Percentiles rank a stretch among this genome's conserved stretches.
Conservation (phyloP, 2,888 invertebrate genomes). For the Mechanitis mazaeus region DNA sequence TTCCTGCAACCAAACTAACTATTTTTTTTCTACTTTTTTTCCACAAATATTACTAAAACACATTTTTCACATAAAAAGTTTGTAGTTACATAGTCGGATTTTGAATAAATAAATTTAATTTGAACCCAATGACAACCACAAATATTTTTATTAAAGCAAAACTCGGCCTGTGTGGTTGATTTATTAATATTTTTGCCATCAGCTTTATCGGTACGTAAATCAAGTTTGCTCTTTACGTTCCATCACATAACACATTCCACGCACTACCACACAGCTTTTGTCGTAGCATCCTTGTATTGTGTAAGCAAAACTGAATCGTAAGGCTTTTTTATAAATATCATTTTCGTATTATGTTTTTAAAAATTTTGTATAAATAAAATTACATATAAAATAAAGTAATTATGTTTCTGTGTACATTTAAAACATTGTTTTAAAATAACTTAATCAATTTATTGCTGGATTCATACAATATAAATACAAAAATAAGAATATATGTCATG, state of each 20-base stretch:
- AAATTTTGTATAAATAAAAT: neutral
- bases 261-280: slow-evolving; percentile 9
- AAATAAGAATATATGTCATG: no score
- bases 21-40: neutral
- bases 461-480: slow-evolving; percentile 1
- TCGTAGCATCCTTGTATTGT: neutral
- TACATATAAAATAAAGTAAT: slow-evolving; percentile 6
- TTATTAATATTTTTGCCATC: slow-evolving; percentile 22
- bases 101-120: slow-evolving; percentile 17
- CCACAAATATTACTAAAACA: neutral
- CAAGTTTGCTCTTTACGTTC: slow-evolving; percentile 5
- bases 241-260: slow-evolving; percentile 8
- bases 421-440: slow-evolving; percentile 23
- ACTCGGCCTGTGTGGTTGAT: slow-evolving; percentile 14
- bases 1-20: neutral
- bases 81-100: neutral
- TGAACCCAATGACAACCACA: slow-evolving; percentile 14
- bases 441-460: slow-evolving; percentile 12
- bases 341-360: neutral
- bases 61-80: no score
- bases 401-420: slow-evolving; percentile 18
- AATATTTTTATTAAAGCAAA: slow-evolving; percentile 19
- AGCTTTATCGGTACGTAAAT: slow-evolving; percentile 17
- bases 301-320: neutral
- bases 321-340: neutral